Evolutionary conservation across 2,888 invertebrate genomes (phyloP), one percentile per base, ranked within the genome.

Genomic region (Tetranychus truncatus): DNA sequence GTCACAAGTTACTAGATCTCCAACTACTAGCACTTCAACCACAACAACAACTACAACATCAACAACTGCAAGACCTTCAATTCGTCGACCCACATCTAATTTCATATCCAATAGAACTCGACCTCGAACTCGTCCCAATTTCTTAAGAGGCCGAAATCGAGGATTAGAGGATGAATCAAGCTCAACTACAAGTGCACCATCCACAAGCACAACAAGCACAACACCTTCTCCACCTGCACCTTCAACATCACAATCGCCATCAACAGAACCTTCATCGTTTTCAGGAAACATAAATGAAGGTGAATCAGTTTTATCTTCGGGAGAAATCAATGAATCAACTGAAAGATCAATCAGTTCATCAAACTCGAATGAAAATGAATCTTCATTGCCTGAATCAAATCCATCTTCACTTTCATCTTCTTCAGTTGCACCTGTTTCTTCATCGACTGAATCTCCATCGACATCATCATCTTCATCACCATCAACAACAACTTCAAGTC

Each of bases 61-160:
- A 55, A 9, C 55, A 15, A 9, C 11, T 55, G 11, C 55, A 55
- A 55, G 11, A 55, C 15, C 69, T 20, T 24, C 21, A 69, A 11
- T 24, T 21, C 69, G 69, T 24, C 20, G 69, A 69, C 69, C 69
- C 7, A 21, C 20, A 21, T 20, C 34, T 20, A 24, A 21, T 69
- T 69, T 69, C 20, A 20, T n/a, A 11, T 20, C 69, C n/a, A 69
- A 18, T 69, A 20, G 69, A 24, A 69, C 20, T 69, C 69, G 69
- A 69, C 69, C 69, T 55, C 55, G 55, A 55, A 55, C 55, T 55
- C 55, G 55, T 55, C 55, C 55, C 15, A 55, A 55, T 55, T 55
- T 55, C 55, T 55, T 15, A 55, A 9, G 55, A 55, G 2, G 0
- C 2, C 55, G 55, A 55, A 55, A 55, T 55, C 55, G 55, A 55